phyloP scores from a whole-genome alignment of 92 coral and sea anemone genomes.

The Ricordea florida region DNA sequence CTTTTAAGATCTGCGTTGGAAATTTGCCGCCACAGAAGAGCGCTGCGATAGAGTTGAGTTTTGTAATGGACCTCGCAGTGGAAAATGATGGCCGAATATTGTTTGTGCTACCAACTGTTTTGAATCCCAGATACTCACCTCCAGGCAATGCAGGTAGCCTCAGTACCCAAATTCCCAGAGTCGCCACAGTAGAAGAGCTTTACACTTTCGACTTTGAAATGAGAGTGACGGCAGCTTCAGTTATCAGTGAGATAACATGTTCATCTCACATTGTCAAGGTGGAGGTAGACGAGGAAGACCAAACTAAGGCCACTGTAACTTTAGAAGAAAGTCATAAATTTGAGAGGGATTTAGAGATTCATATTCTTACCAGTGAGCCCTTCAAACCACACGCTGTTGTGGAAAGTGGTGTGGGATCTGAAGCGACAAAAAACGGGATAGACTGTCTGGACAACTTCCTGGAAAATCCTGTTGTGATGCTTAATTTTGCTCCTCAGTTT shows the following conservation, averaged over 20 bases:
- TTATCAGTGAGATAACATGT: slow-evolving; percentile 70
- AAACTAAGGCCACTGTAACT: slow-evolving; percentile 42
- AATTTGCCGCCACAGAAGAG: slow-evolving; percentile 85
- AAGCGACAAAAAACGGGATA: slow-evolving; percentile 43
- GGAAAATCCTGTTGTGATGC: slow-evolving; percentile 75
- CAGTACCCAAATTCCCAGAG: slow-evolving; percentile 46
- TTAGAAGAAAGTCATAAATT: slow-evolving; percentile 59
- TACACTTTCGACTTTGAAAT: slow-evolving; percentile 71
- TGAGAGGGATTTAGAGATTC: slow-evolving; percentile 56
- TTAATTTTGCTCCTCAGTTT: slow-evolving; percentile 82
- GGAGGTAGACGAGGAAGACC: slow-evolving; percentile 39
- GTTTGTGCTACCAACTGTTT: slow-evolving; percentile 82
- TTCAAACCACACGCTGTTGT: slow-evolving; percentile 69
- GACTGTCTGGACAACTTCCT: slow-evolving; percentile 61
- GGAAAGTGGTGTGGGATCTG: slow-evolving; percentile 58
- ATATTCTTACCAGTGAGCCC: slow-evolving; percentile 53
- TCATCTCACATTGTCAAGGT: slow-evolving; percentile 65
- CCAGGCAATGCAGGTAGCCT: slow-evolving; percentile 44
- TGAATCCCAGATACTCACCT: slow-evolving; percentile 86
- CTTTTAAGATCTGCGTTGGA: slow-evolving; percentile 82
- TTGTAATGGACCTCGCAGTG: slow-evolving; percentile 82
- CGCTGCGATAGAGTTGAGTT: slow-evolving; percentile 71
- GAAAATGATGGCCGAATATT: slow-evolving; percentile 79
- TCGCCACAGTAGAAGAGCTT: slow-evolving; percentile 62
- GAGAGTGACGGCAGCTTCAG: slow-evolving; percentile 67